Evolutionary conservation across 2,797 vertebrate genomes (phyloP), one percentile per base, ranked within the genome.

Genomic region (Rhyacichthys aspro): DNA sequence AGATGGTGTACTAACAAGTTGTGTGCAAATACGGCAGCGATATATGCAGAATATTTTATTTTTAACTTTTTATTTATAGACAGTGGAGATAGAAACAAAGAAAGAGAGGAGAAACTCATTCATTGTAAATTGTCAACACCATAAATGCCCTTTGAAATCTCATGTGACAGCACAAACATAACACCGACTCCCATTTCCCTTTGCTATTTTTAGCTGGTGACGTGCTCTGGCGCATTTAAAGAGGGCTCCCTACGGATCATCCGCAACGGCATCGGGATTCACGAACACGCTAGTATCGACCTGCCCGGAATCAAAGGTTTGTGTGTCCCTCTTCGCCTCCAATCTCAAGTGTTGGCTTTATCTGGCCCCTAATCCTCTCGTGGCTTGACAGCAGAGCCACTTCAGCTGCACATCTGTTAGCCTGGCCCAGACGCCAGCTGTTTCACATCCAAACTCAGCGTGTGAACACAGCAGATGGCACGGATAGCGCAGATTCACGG

Each of bases 261-360:
- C 79, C 93, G 97, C 62, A 99, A 99, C 0, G 98, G 98, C 69
- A 99, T 99, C 10, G 97, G 98, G 45, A 99, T 99, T 85, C 98
- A 99, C 0, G 97, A 99, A 80, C 98, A 99, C 0, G 97, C 98
- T 89, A 99, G 98, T 89, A 99, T 99, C 1, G 98, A 99, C 90
- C 84, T 99, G 67, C 98, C 97, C 0, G 97, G 97, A 69, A 99
- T 99, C 81, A 99, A 91, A 91, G 89, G 89, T 90, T 46, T 56
- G 86, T 81, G 55, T 74, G 56, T 65, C 11, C 45, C 10, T 52
- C 7, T 8, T 12, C 33, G 3, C 46, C 43, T 60, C 45, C 55
- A 5, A 46, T 49, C 50, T 45, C 17, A 41, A 63, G 59, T 39
- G 47, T 42, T 2, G n/a, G 71, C 63, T 72, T 69, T 55, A 67